These are phyloP conservation scores for Aurelia aurita complex sp. Pacific DNA, from an alignment of 30 jellyfish, hydroid and myxozoan species.

Conservation along the genomic window DNA sequence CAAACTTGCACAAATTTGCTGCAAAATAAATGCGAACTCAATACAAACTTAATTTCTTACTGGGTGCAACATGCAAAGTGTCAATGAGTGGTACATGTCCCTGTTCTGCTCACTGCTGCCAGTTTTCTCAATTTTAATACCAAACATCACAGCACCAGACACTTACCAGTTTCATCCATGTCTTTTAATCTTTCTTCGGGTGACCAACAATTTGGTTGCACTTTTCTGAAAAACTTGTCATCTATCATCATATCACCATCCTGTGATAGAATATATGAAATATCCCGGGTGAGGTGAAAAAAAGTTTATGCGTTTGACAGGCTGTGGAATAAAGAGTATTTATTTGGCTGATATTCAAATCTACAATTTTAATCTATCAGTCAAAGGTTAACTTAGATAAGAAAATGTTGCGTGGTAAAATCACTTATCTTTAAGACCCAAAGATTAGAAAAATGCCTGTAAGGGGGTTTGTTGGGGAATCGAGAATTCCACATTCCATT, in stretches of 20 bases:
- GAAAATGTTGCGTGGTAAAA: no score
- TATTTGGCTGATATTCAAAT: not conserved
- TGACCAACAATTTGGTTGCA: conserved; percentile 84
- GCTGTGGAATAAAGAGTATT: not conserved
- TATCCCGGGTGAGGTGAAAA: not conserved
- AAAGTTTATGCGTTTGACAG: no score
- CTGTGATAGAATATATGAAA: conserved; percentile 11
- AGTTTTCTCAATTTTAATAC: not conserved
- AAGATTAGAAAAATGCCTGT: no score
- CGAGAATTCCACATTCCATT: no score
- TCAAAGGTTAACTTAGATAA: no score
- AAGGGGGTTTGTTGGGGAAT: no score
- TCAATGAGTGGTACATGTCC: not conserved
- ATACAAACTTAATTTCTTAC: no score
- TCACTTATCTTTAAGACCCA: no score
- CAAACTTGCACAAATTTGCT: no score
- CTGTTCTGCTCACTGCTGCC: not conserved
- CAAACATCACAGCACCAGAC: not conserved
- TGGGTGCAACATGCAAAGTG: no score
- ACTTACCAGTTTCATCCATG: conserved; percentile 87
- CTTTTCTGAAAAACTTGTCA: conserved; percentile 89
- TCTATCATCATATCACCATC: conserved; percentile 90
- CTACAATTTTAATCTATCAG: no score
- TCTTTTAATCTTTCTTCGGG: conserved; percentile 95
- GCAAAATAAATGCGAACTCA: no score